Evolutionary conservation across 2,113 vertebrate species (phyloP).

Genomic region (Taurulus bubalis): DNA sequence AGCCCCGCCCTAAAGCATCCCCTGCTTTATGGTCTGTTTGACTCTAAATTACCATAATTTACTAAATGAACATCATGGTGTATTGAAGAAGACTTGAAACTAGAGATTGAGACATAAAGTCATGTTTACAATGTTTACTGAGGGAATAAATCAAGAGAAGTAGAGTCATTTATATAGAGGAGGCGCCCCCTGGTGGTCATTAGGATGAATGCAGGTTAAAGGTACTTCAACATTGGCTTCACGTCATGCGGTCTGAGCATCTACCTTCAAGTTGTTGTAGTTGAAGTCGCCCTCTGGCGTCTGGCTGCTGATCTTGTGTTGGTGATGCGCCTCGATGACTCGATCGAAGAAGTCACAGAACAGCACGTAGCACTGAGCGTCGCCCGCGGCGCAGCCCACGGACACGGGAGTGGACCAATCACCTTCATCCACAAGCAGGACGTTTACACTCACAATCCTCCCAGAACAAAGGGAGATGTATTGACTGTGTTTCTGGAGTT

Average conservation of each 20-base stretch:
- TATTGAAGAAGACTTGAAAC: not conserved
- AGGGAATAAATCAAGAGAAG: not conserved
- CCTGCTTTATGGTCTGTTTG: too few species aligned
- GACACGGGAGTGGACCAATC: conserved; percentile 20
- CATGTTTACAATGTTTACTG: not conserved
- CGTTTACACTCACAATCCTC: not conserved
- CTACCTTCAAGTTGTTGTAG: conserved; percentile 81
- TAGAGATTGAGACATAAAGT: not conserved
- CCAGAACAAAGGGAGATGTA: not conserved
- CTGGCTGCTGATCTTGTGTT: conserved; percentile 64
- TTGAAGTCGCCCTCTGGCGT: conserved; percentile 80
- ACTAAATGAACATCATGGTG: too few species aligned
- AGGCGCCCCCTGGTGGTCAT: not conserved
- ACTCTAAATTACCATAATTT: too few species aligned
- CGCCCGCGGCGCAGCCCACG: conserved; percentile 80
- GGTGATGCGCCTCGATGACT: conserved; percentile 79
- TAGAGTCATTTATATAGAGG: not conserved
- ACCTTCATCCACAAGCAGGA: conserved; percentile 21
- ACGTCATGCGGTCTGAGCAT: not conserved
- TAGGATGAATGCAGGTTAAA: not conserved
- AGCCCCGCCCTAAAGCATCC: too few species aligned
- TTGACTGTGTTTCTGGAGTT: not conserved
- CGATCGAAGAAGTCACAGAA: conserved; percentile 85
- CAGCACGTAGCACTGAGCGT: conserved; percentile 81
- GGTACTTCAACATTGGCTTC: not conserved